Conservation (phyloP, 2,888 invertebrate genomes). For the Rhamnusium bicolor region DNA sequence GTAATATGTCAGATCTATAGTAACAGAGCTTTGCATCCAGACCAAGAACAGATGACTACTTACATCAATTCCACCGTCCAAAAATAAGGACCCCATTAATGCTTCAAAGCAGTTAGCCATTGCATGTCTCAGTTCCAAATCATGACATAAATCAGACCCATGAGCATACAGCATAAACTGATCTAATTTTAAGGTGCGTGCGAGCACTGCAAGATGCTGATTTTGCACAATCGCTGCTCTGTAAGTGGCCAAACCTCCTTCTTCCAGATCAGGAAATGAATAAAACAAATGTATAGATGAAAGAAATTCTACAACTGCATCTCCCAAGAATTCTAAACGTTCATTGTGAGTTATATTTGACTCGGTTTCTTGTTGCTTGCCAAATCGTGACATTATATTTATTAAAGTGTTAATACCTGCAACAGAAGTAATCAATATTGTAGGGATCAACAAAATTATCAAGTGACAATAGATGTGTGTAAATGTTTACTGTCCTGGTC, state of each 20-base stretch:
- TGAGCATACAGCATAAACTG: slow-evolving; percentile 98
- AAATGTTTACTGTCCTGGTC: too few species aligned
- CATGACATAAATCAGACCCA: slow-evolving; percentile 97
- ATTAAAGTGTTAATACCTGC: slow-evolving; percentile 94
- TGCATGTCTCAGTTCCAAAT: slow-evolving; percentile 95
- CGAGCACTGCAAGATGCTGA: slow-evolving; percentile 95
- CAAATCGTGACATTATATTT: slow-evolving; percentile 97
- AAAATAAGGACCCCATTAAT: slow-evolving; percentile 95
- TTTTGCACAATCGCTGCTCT: slow-evolving; percentile 98
- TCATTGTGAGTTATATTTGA: slow-evolving; percentile 98
- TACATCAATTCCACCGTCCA: slow-evolving; percentile 92
- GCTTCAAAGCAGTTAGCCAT: slow-evolving; percentile 99
- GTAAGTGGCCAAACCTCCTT: slow-evolving; percentile 97
- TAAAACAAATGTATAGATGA: slow-evolving; percentile 96
- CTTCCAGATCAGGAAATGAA: slow-evolving; percentile 96
- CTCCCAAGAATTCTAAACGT: slow-evolving; percentile 96
- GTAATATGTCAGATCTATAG: too few species aligned
- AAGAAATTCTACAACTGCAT: slow-evolving; percentile 98
- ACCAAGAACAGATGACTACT: too few species aligned
- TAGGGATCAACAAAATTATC: too few species aligned
- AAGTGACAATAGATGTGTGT: too few species aligned
- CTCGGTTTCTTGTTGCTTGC: slow-evolving; percentile 89
- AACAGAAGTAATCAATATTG: slow-evolving; percentile 35
- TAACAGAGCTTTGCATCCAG: too few species aligned
- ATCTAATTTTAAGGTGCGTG: slow-evolving; percentile 89